Percentiles rank a stretch among this genome's conserved stretches.
Evolutionary conservation across 2,888 invertebrate species (phyloP).

Genomic region (Machimus rusticus): DNA sequence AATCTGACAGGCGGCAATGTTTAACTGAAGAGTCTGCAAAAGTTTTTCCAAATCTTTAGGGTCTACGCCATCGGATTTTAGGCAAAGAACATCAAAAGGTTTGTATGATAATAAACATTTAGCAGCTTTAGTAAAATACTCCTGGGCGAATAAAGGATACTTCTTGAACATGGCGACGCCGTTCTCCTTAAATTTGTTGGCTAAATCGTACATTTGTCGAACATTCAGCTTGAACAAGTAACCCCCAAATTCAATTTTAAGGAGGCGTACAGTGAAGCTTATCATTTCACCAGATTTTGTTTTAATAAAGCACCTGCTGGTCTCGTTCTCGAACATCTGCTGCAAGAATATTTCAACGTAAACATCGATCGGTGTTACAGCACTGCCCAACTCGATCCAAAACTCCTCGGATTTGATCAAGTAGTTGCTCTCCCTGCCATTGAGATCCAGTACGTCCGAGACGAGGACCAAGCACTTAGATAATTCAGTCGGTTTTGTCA

Average conservation of each 20-base stretch:
- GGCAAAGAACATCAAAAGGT: slow-evolving; percentile 65
- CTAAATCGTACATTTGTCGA: slow-evolving; percentile 60
- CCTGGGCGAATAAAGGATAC: slow-evolving; percentile 74
- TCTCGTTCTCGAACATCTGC: slow-evolving; percentile 64
- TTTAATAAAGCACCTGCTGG: slow-evolving; percentile 61
- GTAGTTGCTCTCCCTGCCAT: slow-evolving; percentile 52
- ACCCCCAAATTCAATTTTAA: slow-evolving; percentile 59
- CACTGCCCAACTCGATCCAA: slow-evolving; percentile 61
- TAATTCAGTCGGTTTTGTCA: slow-evolving; percentile 56
- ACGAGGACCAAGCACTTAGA: slow-evolving; percentile 56
- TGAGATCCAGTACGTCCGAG: slow-evolving; percentile 52
- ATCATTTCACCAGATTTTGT: slow-evolving; percentile 54
- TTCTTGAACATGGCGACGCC: slow-evolving; percentile 72
- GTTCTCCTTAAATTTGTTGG: slow-evolving; percentile 63
- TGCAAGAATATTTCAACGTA: slow-evolving; percentile 63
- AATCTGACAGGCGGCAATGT: slow-evolving; percentile 83
- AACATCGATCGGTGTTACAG: slow-evolving; percentile 62
- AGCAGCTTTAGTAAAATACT: slow-evolving; percentile 75
- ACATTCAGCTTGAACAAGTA: slow-evolving; percentile 63
- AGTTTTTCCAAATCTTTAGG: slow-evolving; percentile 66
- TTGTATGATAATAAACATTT: slow-evolving; percentile 74
- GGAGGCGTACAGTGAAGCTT: slow-evolving; percentile 59
- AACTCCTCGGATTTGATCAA: slow-evolving; percentile 47
- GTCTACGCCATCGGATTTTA: slow-evolving; percentile 55
- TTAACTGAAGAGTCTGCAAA: slow-evolving; percentile 77